Evolutionary conservation across 2,888 invertebrate genomes (phyloP), one percentile per base, ranked within the genome.

Genomic region (Coremacera marginata): DNA sequence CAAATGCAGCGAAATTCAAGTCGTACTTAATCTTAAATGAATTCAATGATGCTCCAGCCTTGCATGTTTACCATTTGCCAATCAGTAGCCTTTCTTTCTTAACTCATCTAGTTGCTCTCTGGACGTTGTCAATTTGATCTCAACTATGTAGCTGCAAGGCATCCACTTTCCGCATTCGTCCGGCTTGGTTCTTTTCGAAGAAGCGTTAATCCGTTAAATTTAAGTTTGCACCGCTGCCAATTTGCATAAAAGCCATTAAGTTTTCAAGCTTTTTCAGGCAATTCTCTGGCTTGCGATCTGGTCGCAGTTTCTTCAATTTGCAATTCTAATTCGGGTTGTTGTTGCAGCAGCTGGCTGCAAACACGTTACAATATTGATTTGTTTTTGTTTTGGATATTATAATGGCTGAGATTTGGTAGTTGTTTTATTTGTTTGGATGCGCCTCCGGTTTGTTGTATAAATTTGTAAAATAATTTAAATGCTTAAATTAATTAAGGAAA

Each of bases 211-310:
- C 65, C 65, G 52, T 25, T 25, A 51, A 74, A 77, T 79, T 77
- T 75, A 79, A 86, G 85, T 84, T 85, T 83, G 83, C 82, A 83
- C 83, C 83, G 84, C 83, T 84, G 83, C 82, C 82, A 82, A 86
- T 86, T 86, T 85, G 86, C 85, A 85, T 85, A 85, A 85, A 85
- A 85, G 85, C 85, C 84, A 85, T 85, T 86, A 86, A 85, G 86
- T 85, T 86, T 85, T 85, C 83, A 84, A 84, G 86, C 82, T 83
- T 84, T 86, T 37, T 16, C 7, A 51, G 25, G 11, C 11, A 25
- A 25, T 25, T 5, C 68, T 31, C 0, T 11, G 8, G 31, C 14
- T 27, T 16, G 14, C 27, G 31, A 31, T 63, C 14, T n/a, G 63
- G 34, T 31, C 8, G 63, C n/a, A 44, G 63, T n/a, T 16, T 25